Conservation (phyloP, 2,888 invertebrate genomes). For the Caenorhabditis sinica region DNA sequence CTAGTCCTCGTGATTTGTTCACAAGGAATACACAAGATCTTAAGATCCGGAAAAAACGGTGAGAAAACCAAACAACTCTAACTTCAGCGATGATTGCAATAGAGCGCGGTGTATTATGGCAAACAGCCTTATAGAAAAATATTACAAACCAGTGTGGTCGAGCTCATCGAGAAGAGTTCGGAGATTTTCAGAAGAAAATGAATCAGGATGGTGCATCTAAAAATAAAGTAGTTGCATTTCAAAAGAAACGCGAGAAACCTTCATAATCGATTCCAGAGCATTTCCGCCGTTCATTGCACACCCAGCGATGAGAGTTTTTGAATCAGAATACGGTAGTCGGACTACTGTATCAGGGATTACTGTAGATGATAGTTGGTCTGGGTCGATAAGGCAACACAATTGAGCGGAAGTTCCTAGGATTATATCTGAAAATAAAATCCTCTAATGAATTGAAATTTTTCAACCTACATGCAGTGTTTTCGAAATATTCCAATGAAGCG, state of each 20-base stretch:
- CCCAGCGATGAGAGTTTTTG: conserved; percentile 51
- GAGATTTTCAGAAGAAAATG: conserved; percentile 1
- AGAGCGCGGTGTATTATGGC: no score
- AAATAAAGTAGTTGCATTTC: background rate
- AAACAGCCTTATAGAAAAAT: no score
- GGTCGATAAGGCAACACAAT: conserved; percentile 51
- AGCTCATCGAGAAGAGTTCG: conserved; percentile 26
- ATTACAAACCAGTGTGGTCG: conserved; percentile 8
- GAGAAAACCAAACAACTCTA: no score
- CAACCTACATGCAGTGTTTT: conserved; percentile 62
- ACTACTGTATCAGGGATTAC: conserved; percentile 56
- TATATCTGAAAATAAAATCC: conserved; percentile 54
- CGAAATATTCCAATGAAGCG: conserved; percentile 48
- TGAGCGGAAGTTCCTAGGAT: conserved; percentile 71
- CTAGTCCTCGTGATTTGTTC: no score
- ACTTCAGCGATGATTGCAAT: no score
- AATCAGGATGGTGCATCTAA: conserved; percentile 14
- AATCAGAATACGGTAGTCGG: conserved; percentile 55
- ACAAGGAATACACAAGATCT: no score
- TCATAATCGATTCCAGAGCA: conserved; percentile 61
- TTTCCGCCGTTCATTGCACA: conserved; percentile 73
- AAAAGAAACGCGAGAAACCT: conserved; percentile 9
- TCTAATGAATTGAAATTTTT: background rate
- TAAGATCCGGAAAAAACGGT: no score
- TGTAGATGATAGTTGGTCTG: background rate